Evolutionary conservation across 2,797 vertebrate genomes (phyloP).

Genomic region (Mionectes olivaceus): DNA sequence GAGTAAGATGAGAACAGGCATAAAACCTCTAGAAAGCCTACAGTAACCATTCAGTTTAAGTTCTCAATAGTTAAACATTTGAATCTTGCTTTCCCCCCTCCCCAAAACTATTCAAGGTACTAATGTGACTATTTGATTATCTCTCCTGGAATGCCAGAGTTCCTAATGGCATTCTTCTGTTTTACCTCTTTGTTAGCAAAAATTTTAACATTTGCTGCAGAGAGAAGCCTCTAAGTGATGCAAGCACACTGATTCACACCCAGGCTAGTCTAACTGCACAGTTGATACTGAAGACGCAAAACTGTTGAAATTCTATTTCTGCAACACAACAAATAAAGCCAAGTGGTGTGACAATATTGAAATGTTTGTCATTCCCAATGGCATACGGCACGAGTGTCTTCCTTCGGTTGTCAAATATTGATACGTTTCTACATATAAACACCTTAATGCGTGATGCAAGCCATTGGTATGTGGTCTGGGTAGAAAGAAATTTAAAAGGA

Average conservation of each 20-base stretch:
- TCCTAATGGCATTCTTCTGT: neutral
- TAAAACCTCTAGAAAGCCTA: neutral
- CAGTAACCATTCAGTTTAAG: neutral
- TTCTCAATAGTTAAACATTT: neutral
- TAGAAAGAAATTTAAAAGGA: neutral
- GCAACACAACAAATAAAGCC: neutral
- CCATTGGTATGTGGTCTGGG: neutral
- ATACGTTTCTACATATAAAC: neutral
- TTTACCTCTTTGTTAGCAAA: neutral
- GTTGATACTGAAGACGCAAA: neutral
- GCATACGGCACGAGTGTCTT: neutral
- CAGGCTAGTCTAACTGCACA: neutral
- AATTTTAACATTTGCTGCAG: neutral
- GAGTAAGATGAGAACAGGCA: neutral
- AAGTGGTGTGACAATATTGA: neutral
- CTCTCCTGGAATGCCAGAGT: neutral
- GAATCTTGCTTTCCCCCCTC: neutral
- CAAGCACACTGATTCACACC: neutral
- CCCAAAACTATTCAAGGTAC: neutral
- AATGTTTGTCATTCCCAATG: neutral
- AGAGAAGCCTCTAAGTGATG: neutral
- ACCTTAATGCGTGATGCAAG: neutral
- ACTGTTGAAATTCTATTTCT: neutral
- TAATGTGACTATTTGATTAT: neutral
- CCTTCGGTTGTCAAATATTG: neutral